Conservation (phyloP, 35 echinoderm and acorn worm species). For the Chiridota heheva region DNA sequence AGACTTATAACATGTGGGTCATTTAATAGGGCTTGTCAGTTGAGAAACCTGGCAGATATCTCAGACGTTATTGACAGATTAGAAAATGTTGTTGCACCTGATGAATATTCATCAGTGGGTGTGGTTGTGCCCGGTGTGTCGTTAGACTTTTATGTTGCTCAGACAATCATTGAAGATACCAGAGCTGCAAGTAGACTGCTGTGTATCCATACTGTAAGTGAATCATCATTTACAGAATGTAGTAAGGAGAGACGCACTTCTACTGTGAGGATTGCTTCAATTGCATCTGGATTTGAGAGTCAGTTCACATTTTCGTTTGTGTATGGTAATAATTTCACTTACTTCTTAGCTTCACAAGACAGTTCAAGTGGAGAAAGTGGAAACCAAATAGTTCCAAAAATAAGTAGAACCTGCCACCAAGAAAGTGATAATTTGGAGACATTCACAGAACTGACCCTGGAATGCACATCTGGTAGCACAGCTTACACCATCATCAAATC, state of each 20-base stretch:
- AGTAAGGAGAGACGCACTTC: background rate
- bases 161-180: background rate
- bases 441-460: conserved; percentile 5
- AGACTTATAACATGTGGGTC: no score
- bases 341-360: conserved; percentile 13
- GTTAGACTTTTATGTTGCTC: no score
- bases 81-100: conserved; percentile 1
- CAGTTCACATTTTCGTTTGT: background rate
- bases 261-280: no score
- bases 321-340: conserved; percentile 5
- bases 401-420: background rate
- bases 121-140: background rate
- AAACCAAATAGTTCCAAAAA: background rate
- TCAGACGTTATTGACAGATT: background rate
- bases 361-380: background rate
- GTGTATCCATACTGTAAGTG: background rate
- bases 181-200: background rate
- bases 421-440: background rate
- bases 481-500: conserved; percentile 1
- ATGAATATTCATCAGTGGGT: conserved; percentile 9
- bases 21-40: background rate
- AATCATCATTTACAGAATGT: conserved; percentile 2
- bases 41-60: background rate
- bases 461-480: background rate
- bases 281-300: background rate